Evolutionary conservation across 1,140 invertebrate species (phyloP), one percentile per base, ranked within the genome.

Genomic region (Luehdorfia chinensis): DNA sequence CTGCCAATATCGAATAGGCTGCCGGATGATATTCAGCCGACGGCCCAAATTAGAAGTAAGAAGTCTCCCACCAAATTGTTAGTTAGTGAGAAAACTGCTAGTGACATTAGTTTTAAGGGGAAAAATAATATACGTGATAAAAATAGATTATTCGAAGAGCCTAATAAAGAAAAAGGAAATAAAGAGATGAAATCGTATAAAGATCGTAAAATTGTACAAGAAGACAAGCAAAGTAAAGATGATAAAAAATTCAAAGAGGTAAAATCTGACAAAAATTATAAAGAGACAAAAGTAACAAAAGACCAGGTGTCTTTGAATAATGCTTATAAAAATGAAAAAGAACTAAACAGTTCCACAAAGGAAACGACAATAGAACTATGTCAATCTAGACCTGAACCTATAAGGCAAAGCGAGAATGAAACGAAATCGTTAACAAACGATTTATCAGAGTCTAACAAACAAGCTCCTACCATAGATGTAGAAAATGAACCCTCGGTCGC

Each of bases 21-120:
- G 36, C 36, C 69, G 74, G 66, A 55, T 79, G 79, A 84, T 70
- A 77, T 80, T 75, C 76, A 79, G 50, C 66, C 76, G 75, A 44
- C 50, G 47, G 57, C 61, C 52, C 63, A 63, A 55, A 33, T 48
- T 84, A 84, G 77, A 60, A 56, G 75, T 81, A 81, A 72, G 69
- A 69, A 65, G 65, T 77, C 74, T 67, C 76, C 80, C 78, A 77
- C 81, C 78, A 64, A 62, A 52, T 64, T 73, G 50, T 66, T 63
- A 56, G 57, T 59, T 73, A 77, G 62, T 66, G 73, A 71, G 66
- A 68, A 45, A 62, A 39, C 49, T 50, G 51, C 54, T 59, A 58
- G 52, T 58, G 66, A 62, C 30, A 49, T 50, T 70, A 72, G 58
- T 64, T 49, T 47, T 79, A 78, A 68, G 55, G 53, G 55, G 67